phyloP scores from a whole-genome alignment of 92 coral and sea anemone species.

The Diadumene lineata region DNA sequence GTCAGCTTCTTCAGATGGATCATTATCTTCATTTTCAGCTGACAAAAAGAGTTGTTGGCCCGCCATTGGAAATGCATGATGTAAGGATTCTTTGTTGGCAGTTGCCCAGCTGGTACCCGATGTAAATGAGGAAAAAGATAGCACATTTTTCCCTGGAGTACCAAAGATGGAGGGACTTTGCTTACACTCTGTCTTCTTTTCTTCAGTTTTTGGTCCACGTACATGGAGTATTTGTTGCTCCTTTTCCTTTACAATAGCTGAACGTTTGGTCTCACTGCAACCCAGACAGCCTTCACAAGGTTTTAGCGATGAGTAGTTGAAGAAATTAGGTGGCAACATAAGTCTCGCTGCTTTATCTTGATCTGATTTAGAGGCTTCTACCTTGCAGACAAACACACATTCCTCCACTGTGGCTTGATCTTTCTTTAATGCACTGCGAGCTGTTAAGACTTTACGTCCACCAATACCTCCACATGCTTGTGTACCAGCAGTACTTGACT shows the following conservation, averaged over 20 bases:
- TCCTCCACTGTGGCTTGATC: constrained; percentile 69
- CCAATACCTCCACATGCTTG: not conserved
- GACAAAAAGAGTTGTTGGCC: constrained; percentile 79
- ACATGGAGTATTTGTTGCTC: not conserved
- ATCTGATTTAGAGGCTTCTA: constrained; percentile 66
- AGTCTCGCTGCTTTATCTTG: constrained; percentile 77
- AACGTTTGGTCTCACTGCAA: constrained; percentile 28
- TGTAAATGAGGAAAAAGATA: constrained; percentile 70
- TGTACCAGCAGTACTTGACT: too few relatives aligned
- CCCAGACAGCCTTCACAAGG: constrained; percentile 69
- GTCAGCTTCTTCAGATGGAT: constrained; percentile 42
- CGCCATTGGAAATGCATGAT: constrained; percentile 60
- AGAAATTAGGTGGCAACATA: constrained; percentile 82
- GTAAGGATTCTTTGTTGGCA: constrained; percentile 23
- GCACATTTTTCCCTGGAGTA: constrained; percentile 39
- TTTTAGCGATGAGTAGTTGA: constrained; percentile 49
- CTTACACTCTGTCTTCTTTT: constrained; percentile 9
- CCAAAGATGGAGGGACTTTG: constrained; percentile 59
- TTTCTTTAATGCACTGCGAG: constrained; percentile 53
- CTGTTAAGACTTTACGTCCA: constrained; percentile 61
- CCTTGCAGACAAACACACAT: constrained; percentile 69
- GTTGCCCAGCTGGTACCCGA: constrained; percentile 34
- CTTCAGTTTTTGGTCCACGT: constrained; percentile 11
- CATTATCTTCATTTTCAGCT: constrained; percentile 28
- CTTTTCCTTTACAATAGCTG: not conserved